phyloP scores from a whole-genome alignment of 2,113 vertebrate species.

The Sprattus sprattus region DNA sequence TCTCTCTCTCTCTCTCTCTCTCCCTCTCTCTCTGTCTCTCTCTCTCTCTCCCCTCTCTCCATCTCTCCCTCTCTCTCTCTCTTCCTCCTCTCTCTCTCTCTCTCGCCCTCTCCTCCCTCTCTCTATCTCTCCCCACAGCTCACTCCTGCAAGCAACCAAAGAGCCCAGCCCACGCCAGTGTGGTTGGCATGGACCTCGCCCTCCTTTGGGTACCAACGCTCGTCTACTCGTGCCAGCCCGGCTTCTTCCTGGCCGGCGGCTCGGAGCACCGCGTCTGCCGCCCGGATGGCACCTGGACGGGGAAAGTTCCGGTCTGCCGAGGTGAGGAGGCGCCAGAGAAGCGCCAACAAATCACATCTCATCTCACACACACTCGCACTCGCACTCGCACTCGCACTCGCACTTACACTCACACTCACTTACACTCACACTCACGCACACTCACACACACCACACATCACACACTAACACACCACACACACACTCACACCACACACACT shows the following conservation, averaged over 20 bases:
- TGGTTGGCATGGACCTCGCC: constrained; percentile 93
- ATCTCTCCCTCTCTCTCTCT: not conserved
- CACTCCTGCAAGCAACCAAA: constrained; percentile 96
- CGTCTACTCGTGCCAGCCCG: constrained; percentile 93
- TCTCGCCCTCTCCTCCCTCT: not conserved
- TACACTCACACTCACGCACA: too few species aligned
- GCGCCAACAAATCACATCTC: not conserved
- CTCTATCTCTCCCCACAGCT: constrained; percentile 69
- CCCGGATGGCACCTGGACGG: constrained; percentile 94
- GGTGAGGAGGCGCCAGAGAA: too few species aligned
- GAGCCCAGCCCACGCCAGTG: constrained; percentile 84
- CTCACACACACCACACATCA: too few species aligned
- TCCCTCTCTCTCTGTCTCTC: not conserved
- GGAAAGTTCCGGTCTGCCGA: constrained; percentile 95
- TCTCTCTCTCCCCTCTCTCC: not conserved
- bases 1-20: not conserved
- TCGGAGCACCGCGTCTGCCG: constrained; percentile 96
- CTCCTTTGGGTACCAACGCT: constrained; percentile 90
- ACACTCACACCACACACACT: too few species aligned
- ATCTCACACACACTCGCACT: too few species aligned
- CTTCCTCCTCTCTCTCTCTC: not conserved
- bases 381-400: too few species aligned
- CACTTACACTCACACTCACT: too few species aligned
- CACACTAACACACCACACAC: too few species aligned
- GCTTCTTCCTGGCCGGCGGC: constrained; percentile 91